Conservation (phyloP, 2,797 vertebrate genomes). For the Fundulus diaphanus region DNA sequence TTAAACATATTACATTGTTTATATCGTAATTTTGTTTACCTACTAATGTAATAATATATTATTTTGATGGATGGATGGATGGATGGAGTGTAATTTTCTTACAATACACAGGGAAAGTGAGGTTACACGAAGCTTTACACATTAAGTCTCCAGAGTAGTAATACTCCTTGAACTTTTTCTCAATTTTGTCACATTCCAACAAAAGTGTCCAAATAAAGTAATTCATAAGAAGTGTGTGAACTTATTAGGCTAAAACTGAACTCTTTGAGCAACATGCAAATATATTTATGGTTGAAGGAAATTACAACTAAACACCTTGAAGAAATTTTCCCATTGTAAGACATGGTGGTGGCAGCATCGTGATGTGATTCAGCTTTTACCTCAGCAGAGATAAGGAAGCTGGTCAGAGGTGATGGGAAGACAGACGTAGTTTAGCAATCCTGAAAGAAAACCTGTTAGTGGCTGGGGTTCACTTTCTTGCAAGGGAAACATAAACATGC, state of each 20-base stretch:
- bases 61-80: conserved; percentile 2
- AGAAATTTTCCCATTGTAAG: background rate
- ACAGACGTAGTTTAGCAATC: background rate
- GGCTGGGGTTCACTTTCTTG: background rate
- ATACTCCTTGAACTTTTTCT: background rate
- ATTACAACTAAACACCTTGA: background rate
- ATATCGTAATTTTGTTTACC: background rate
- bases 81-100: conserved; percentile 7
- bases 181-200: background rate
- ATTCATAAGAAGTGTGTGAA: background rate
- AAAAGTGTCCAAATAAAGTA: background rate
- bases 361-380: background rate
- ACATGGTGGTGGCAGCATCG: background rate
- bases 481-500: background rate
- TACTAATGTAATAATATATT: background rate
- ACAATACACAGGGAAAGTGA: conserved; percentile 22
- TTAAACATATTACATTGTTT: background rate
- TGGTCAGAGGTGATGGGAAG: background rate
- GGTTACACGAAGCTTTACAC: conserved; percentile 15
- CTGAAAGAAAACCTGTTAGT: background rate
- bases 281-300: background rate
- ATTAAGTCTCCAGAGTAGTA: background rate
- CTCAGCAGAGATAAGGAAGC: background rate
- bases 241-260: background rate
- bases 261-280: background rate